phyloP scores from a whole-genome alignment of 2,888 invertebrate genomes.

The Eilema sororculum region DNA sequence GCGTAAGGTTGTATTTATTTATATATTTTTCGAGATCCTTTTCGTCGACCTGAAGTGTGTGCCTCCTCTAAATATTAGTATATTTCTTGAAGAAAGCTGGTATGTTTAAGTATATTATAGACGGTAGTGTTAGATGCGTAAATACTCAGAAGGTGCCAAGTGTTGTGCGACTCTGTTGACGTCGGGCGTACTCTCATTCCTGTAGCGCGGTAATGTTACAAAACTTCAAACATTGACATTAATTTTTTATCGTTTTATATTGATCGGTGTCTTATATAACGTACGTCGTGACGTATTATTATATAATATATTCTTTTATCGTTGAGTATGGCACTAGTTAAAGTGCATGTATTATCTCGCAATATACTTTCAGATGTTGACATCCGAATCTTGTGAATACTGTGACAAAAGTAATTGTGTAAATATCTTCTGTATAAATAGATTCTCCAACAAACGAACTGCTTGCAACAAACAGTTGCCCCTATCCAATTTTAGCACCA shows the following conservation, averaged over 20 bases:
- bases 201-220: conserved; percentile 75
- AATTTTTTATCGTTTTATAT: conserved; percentile 41
- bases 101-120: conserved; percentile 61
- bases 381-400: conserved; percentile 26
- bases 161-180: conserved; percentile 62
- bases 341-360: conserved; percentile 45
- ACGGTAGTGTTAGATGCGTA: conserved; percentile 65
- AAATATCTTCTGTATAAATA: conserved; percentile 31
- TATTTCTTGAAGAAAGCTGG: conserved; percentile 62
- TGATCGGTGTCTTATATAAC: conserved; percentile 59
- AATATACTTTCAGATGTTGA: conserved; percentile 39
- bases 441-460: conserved; percentile 39
- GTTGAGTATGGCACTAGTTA: conserved; percentile 57
- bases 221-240: conserved; percentile 65
- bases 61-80: conserved; percentile 75
- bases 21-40: conserved; percentile 76
- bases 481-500: conserved; percentile 50
- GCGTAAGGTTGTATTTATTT: conserved; percentile 71
- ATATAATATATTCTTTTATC: conserved; percentile 65
- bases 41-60: conserved; percentile 79
- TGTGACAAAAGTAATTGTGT: conserved; percentile 35
- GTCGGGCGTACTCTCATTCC: conserved; percentile 78
- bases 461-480: conserved; percentile 43
- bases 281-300: conserved; percentile 66
- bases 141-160: conserved; percentile 82